These are phyloP conservation scores for Coregonus clupeaformis DNA, from an alignment of 2,113 vertebrate genomes.

Conservation along the genomic window DNA sequence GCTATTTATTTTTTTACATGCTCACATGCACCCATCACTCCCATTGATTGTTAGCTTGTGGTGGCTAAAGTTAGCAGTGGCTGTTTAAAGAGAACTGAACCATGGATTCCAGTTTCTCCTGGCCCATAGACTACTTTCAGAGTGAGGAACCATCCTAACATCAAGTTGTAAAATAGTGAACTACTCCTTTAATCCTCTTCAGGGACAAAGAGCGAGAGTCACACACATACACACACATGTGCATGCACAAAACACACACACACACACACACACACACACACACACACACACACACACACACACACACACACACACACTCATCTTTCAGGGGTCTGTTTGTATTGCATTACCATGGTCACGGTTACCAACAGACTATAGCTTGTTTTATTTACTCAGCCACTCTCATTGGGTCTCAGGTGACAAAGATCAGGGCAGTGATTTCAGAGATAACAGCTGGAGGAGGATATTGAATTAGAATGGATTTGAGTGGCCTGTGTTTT, in stretches of 20 bases:
- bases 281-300: slow-evolving; percentile 2
- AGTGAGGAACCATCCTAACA: no score
- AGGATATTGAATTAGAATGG: slow-evolving; percentile 34
- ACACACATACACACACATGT: background rate
- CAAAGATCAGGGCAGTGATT: slow-evolving; percentile 59
- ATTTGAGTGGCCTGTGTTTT: slow-evolving; percentile 19
- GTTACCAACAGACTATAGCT: slow-evolving; percentile 39
- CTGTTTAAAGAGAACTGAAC: no score
- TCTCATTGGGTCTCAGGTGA: slow-evolving; percentile 56
- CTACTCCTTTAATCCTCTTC: slow-evolving; percentile 22
- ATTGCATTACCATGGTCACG: slow-evolving; percentile 45
- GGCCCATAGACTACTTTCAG: no score
- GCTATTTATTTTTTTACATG: no score
- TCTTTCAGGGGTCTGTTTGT: slow-evolving; percentile 29
- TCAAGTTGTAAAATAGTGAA: no score
- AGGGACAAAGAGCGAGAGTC: slow-evolving; percentile 1
- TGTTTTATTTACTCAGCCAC: slow-evolving; percentile 31
- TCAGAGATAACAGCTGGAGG: slow-evolving; percentile 7
- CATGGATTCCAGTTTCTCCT: no score
- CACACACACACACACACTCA: background rate
- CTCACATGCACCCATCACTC: no score
- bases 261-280: background rate
- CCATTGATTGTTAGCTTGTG: no score
- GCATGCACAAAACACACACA: no score
- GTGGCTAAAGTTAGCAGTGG: no score